Evolutionary conservation across 2,113 vertebrate species (phyloP).

Genomic region (Calypte anna): DNA sequence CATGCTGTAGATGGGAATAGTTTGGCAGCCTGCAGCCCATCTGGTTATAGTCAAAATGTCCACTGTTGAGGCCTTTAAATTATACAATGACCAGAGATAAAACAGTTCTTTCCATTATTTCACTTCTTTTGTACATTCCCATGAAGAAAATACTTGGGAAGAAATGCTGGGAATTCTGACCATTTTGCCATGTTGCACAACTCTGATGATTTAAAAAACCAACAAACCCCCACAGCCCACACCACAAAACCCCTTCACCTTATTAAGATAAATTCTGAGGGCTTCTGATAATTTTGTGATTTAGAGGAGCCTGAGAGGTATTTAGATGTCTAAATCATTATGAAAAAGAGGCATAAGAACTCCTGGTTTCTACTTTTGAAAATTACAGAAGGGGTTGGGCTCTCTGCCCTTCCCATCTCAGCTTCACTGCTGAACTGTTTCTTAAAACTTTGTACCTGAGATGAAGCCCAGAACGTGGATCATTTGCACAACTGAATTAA

Average conservation of each 20-base stretch:
- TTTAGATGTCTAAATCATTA: background rate
- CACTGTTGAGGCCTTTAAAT: slow-evolving; percentile 47
- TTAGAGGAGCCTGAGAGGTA: background rate
- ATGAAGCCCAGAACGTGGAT: background rate
- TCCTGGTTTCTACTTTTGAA: background rate
- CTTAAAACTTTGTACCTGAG: background rate
- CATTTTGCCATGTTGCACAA: background rate
- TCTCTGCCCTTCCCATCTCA: background rate
- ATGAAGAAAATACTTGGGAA: slow-evolving; percentile 16
- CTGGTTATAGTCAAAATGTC: slow-evolving; percentile 72
- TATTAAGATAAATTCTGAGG: background rate
- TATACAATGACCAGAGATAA: slow-evolving; percentile 57
- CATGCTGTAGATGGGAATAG: slow-evolving; percentile 35
- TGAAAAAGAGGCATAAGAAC: background rate
- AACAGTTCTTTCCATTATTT: slow-evolving; percentile 68
- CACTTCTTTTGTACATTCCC: slow-evolving; percentile 41
- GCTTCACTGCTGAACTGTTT: background rate
- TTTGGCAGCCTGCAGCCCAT: slow-evolving; percentile 63
- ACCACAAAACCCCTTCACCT: background rate
- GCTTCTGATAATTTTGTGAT: background rate
- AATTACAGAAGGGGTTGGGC: background rate
- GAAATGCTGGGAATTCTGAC: slow-evolving; percentile 36
- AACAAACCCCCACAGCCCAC: too few species aligned
- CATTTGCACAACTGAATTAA: background rate
- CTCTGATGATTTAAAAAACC: background rate